Conservation (phyloP, 2,797 vertebrate genomes). For the Staurois parvus region DNA sequence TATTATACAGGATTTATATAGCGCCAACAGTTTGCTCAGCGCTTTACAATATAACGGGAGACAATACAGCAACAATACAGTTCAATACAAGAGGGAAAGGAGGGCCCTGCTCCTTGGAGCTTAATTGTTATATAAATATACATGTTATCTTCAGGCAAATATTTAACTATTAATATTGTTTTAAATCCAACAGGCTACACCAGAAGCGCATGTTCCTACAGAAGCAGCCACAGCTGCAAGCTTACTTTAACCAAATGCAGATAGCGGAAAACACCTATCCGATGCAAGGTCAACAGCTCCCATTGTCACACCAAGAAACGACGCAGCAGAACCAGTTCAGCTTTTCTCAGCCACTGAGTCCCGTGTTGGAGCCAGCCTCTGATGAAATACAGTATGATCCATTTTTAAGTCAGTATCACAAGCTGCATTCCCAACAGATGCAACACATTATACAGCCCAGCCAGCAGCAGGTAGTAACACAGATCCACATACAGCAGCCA, state of each 20-base stretch:
- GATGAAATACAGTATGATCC: constrained; percentile 84
- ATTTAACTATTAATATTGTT: background rate
- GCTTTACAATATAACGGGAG: too few species aligned
- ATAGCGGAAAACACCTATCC: constrained; percentile 89
- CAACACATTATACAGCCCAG: constrained; percentile 64
- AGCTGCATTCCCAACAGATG: constrained; percentile 69
- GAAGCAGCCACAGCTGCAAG: constrained; percentile 94
- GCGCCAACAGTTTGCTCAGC: too few species aligned
- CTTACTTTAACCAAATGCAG: constrained; percentile 99
- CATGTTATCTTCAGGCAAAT: background rate
- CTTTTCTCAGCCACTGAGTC: constrained; percentile 81
- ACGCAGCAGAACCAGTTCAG: constrained; percentile 73
- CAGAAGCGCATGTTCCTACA: constrained; percentile 97
- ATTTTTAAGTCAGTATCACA: constrained; percentile 83
- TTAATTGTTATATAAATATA: too few species aligned
- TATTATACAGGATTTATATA: too few species aligned
- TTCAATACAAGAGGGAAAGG: too few species aligned
- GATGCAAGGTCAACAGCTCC: constrained; percentile 69
- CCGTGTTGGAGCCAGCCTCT: constrained; percentile 83
- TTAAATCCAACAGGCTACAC: constrained; percentile 81
- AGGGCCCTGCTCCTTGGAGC: too few species aligned
- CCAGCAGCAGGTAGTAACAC: constrained; percentile 51
- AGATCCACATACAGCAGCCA: constrained; percentile 67
- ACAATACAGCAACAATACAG: too few species aligned
- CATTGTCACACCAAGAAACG: constrained; percentile 71